A percentile compares a stretch with the other conserved stretches of the same genome.
Conservation (phyloP, 1,140 invertebrate species). For the Agrypnia vestita region DNA sequence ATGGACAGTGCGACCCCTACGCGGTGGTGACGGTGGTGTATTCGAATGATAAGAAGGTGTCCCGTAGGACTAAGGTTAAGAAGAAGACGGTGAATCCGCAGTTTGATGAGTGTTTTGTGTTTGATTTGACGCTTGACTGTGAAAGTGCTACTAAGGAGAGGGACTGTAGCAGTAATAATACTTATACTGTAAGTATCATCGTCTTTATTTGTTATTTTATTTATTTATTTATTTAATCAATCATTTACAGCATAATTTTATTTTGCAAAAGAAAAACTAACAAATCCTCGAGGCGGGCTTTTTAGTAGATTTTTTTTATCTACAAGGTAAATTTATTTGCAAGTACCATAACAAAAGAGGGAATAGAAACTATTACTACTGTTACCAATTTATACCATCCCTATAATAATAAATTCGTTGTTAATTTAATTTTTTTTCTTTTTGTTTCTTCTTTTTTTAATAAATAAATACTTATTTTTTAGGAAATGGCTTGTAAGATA, state of each 20-base stretch:
- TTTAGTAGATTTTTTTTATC: no score
- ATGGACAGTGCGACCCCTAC: conserved; percentile 93
- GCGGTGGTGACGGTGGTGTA: conserved; percentile 86
- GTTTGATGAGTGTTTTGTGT: conserved; percentile 91
- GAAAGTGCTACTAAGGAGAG: conserved; percentile 69
- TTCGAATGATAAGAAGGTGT: conserved; percentile 85
- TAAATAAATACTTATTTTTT: no score
- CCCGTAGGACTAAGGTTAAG: conserved; percentile 88
- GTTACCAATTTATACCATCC: not conserved
- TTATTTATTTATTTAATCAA: not conserved
- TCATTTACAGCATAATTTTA: not conserved
- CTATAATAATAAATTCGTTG: not conserved
- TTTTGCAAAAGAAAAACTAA: no score
- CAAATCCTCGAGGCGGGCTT: no score
- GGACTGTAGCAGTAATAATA: conserved; percentile 69
- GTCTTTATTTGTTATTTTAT: conserved; percentile 18
- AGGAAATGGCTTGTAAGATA: no score
- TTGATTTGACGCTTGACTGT: conserved; percentile 81
- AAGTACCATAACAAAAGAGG: no score
- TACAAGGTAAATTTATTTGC: no score
- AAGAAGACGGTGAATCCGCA: conserved; percentile 92
- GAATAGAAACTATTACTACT: no score
- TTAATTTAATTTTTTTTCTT: not conserved
- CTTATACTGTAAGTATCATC: conserved; percentile 71
- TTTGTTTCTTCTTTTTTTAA: no score